Percentiles rank a stretch among this genome's conserved stretches.
phyloP scores from a whole-genome alignment of 1,140 invertebrate species.

The Ganaspis sp. region DNA sequence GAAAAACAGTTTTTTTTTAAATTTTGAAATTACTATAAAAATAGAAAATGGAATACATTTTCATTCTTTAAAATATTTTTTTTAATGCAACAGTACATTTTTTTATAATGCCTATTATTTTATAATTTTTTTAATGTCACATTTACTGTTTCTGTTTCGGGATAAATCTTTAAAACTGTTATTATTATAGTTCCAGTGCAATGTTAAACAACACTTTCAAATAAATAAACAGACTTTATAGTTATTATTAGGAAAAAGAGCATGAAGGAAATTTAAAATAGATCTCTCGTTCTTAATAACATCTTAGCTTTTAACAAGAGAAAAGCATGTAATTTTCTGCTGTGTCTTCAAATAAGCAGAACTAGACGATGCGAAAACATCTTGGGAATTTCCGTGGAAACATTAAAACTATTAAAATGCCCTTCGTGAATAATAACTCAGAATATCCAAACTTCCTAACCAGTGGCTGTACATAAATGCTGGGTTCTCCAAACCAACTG shows the following conservation, averaged over 20 bases:
- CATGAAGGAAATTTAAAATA: neutral
- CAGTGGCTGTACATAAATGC: neutral
- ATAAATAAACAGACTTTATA: no score
- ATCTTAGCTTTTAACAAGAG: neutral
- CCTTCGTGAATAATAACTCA: slow-evolving; percentile 5
- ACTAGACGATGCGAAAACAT: neutral
- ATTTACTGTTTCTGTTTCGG: no score
- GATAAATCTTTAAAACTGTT: no score
- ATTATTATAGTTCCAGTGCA: no score
- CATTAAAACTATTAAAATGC: neutral
- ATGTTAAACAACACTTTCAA: no score
- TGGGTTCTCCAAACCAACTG: neutral
- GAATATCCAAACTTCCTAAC: slow-evolving; percentile 12
- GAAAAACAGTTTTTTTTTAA: no score
- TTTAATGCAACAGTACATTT: no score
- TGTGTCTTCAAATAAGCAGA: slow-evolving; percentile 3
- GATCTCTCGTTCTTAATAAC: neutral
- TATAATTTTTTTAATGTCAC: no score
- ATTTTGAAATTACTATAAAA: no score
- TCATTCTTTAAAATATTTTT: no score
- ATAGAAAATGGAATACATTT: no score
- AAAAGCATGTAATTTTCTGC: neutral
- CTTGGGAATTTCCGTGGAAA: neutral
- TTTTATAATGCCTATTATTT: no score
- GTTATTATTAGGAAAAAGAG: neutral